Conservation (phyloP, 2,797 vertebrate species). For the Hypotaenidia okinawae region DNA sequence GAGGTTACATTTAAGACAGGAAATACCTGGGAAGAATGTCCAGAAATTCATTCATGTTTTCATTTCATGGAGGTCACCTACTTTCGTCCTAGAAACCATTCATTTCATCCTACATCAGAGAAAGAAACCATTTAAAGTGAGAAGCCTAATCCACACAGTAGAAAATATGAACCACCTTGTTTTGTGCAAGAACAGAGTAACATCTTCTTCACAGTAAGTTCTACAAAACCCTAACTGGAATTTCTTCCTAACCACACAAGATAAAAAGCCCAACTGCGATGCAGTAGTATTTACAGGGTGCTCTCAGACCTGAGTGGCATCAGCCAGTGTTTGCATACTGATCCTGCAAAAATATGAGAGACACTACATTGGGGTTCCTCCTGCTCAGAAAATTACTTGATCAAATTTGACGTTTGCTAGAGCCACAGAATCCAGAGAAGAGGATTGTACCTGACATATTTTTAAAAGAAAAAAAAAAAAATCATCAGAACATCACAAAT, state of each 20-base stretch:
- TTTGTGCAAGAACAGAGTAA: background rate
- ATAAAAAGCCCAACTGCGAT: background rate
- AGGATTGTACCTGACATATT: background rate
- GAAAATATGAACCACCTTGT: background rate
- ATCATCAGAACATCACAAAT: conserved; percentile 12
- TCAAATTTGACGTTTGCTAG: conserved; percentile 18
- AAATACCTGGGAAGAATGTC: background rate
- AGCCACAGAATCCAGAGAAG: background rate
- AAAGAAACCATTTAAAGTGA: background rate
- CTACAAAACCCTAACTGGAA: background rate
- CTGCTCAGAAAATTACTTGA: conserved; percentile 27
- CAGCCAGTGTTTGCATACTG: background rate
- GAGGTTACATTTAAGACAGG: background rate
- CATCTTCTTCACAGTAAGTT: background rate
- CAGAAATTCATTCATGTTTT: background rate
- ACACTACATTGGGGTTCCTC: background rate
- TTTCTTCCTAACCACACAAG: background rate
- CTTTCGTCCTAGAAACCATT: background rate
- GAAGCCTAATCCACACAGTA: background rate
- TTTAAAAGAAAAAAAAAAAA: background rate
- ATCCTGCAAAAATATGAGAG: conserved; percentile 40
- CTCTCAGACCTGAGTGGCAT: conserved; percentile 12
- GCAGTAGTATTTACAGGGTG: conserved; percentile 30
- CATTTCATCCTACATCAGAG: background rate
- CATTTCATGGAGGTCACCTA: background rate